A percentile compares a stretch with the other conserved stretches of the same genome.
phyloP scores from a whole-genome alignment of 2,888 invertebrate species.

The Cataglyphis rosenhaueri region DNA sequence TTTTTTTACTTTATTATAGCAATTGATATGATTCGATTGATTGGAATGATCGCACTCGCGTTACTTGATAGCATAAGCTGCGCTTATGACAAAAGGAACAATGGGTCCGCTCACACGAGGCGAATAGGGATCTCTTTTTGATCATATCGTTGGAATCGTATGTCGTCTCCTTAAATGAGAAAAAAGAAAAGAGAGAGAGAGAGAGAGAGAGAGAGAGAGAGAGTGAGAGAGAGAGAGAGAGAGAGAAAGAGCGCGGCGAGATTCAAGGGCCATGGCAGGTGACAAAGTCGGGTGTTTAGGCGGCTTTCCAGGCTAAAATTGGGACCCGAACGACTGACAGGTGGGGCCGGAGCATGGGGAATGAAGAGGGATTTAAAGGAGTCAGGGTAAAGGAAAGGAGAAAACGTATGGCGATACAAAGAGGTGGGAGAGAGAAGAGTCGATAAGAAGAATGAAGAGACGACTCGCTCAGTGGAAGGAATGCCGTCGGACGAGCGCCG shows the following conservation, averaged over 20 bases:
- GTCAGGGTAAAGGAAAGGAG: constrained; percentile 74
- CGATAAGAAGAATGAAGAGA: constrained; percentile 76
- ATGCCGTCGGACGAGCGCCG: constrained; percentile 85
- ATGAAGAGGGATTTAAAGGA: constrained; percentile 69
- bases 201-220: too few species aligned
- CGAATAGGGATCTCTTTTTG: constrained; percentile 41
- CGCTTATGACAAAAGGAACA: constrained; percentile 31
- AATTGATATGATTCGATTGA: not conserved
- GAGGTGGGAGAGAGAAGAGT: constrained; percentile 72
- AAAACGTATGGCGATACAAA: constrained; percentile 61
- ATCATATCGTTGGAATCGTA: constrained; percentile 46
- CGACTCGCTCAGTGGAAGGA: constrained; percentile 81
- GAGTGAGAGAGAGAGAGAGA: not conserved
- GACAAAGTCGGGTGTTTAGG: constrained; percentile 81
- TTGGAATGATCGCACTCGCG: constrained; percentile 19
- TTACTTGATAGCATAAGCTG: not conserved
- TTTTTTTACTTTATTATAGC: not conserved
- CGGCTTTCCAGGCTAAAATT: constrained; percentile 77
- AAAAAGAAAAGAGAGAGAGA: not conserved
- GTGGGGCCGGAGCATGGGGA: constrained; percentile 58
- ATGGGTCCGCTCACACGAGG: constrained; percentile 8
- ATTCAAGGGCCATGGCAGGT: constrained; percentile 74
- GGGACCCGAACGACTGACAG: constrained; percentile 69
- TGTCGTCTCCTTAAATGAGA: constrained; percentile 19
- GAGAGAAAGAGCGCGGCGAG: constrained; percentile 37